Percentiles rank a stretch among this genome's conserved stretches.
phyloP scores from a whole-genome alignment of 1,140 invertebrate genomes.

The Helicoverpa armigera region DNA sequence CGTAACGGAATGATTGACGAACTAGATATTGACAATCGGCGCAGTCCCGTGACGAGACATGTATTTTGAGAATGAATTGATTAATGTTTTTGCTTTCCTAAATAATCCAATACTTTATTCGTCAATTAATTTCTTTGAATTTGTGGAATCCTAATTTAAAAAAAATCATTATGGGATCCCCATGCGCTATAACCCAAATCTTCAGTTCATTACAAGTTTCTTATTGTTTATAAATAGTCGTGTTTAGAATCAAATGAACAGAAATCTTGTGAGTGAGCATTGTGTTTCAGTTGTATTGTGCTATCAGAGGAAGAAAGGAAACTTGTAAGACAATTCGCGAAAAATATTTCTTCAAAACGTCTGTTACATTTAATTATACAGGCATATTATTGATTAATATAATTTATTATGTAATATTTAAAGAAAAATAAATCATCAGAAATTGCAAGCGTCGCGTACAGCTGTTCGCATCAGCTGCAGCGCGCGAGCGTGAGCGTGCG shows the following conservation, averaged over 20 bases:
- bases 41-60: slow-evolving; percentile 30
- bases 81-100: slow-evolving; percentile 48
- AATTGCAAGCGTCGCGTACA: slow-evolving; percentile 11
- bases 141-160: too few relatives aligned
- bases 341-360: neutral
- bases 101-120: slow-evolving; percentile 28
- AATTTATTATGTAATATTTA: too few relatives aligned
- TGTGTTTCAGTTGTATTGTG: neutral
- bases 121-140: too few relatives aligned
- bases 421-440: slow-evolving; percentile 3
- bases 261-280: too few relatives aligned
- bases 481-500: neutral
- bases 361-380: too few relatives aligned
- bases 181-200: too few relatives aligned
- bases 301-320: neutral
- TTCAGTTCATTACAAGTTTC: too few relatives aligned
- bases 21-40: neutral
- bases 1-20: slow-evolving; percentile 39
- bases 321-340: neutral
- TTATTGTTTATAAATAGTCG: too few relatives aligned
- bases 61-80: slow-evolving; percentile 46
- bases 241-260: too few relatives aligned
- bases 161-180: neutral
- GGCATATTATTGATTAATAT: too few relatives aligned
- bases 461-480: slow-evolving; percentile 1